Evolutionary conservation across 2,888 invertebrate genomes (phyloP), one percentile per base, ranked within the genome.

Genomic region (Diaprepes abbreviatus): DNA sequence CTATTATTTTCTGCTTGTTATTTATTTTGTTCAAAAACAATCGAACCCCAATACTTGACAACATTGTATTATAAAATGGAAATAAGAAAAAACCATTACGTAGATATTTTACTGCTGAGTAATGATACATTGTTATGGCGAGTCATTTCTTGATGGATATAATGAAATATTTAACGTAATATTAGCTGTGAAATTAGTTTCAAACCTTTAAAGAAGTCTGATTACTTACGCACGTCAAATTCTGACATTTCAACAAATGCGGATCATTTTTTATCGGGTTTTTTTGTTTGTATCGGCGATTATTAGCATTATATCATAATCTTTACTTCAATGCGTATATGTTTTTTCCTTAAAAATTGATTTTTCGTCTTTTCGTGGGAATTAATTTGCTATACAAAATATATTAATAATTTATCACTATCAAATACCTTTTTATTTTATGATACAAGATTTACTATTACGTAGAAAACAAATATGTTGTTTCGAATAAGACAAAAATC

Each of bases 111-210:
- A 38, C 6, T 31, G 68, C 68, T 63, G 68, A 68, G 62, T 68
- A 63, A 68, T 63, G 50, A 31, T 43, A 14, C 33, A 68, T 68
- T 68, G 68, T 68, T 58, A 28, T 19, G 33, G 33, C 16, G 17
- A 43, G 52, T 48, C 60, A 55, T 43, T 62, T 45, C 67, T 14
- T 55, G 63, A 58, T 50, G 48, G 48, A 19, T 36, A 31, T 68
- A 63, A 68, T 68, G 57, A 62, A 68, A 68, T 58, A 63, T 58
- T 68, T 63, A 68, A 68, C 45, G 38, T 35, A 57, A 62, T 68
- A 62, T 68, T 52, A 57, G 36, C 67, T 68, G 67, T 68, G 68
- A 68, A 68, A 68, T 68, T 68, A 68, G 68, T 68, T 68, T 68
- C 58, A 57, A 68, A 68, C 12, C 45, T 52, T 16, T 12, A 63